Conservation (phyloP, 2,113 vertebrate genomes). For the Poicephalus meyeri region DNA sequence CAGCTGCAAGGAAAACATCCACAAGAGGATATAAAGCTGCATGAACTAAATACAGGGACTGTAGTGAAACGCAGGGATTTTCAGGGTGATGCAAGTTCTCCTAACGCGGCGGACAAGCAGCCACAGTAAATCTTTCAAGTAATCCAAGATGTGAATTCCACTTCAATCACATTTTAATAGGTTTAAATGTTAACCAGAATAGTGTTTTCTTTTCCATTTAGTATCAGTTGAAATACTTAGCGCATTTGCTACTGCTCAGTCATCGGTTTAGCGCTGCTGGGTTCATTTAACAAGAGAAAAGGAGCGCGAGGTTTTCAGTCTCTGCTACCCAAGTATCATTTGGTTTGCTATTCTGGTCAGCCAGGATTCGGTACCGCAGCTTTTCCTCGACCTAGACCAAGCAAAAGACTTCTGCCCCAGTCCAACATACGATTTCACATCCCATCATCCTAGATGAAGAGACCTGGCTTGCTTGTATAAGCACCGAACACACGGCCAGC, state of each 20-base stretch:
- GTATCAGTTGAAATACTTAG: background rate
- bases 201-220: background rate
- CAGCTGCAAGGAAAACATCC: background rate
- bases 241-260: background rate
- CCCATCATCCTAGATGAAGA: background rate
- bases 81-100: background rate
- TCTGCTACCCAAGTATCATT: background rate
- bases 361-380: background rate
- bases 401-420: background rate
- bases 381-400: background rate
- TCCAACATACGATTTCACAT: background rate
- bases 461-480: background rate
- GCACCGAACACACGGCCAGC: background rate
- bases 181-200: background rate
- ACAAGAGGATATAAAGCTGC: background rate
- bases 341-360: background rate
- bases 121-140: background rate
- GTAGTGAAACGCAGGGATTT: accelerated
- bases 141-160: background rate
- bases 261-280: background rate
- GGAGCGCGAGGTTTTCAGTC: background rate
- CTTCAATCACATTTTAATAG: background rate
- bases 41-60: accelerated
- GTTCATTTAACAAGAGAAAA: background rate
- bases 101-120: background rate